These are phyloP conservation scores for Parambassis ranga DNA, from an alignment of 2,797 vertebrate genomes.

Conservation along the genomic window DNA sequence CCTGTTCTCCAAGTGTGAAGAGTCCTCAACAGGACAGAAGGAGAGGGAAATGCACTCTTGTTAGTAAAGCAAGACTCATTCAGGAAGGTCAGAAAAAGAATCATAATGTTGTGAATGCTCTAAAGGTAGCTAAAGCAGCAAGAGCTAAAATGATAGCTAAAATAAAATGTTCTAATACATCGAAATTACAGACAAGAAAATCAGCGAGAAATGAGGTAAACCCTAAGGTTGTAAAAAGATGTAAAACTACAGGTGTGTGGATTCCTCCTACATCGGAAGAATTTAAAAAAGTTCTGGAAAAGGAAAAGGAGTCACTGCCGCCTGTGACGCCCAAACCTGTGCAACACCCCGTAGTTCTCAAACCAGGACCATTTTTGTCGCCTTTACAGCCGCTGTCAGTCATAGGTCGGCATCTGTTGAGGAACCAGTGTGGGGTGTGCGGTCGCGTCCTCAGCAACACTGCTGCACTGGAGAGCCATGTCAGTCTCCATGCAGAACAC, in stretches of 20 bases:
- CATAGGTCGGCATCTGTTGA: conserved; percentile 60
- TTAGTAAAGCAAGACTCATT: conserved; percentile 32
- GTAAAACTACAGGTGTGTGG: conserved; percentile 42
- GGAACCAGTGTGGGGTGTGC: conserved; percentile 77
- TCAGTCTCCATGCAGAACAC: conserved; percentile 67
- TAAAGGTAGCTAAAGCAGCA: conserved; percentile 16
- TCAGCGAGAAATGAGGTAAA: background rate
- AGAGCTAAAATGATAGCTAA: conserved; percentile 18
- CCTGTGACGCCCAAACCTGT: background rate
- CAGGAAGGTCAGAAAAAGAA: background rate
- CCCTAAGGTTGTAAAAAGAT: conserved; percentile 1
- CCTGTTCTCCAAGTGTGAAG: background rate
- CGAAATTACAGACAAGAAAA: background rate
- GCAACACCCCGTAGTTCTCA: conserved; percentile 8
- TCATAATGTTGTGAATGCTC: background rate
- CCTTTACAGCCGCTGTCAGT: conserved; percentile 64
- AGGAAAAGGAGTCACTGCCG: background rate
- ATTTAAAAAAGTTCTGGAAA: background rate
- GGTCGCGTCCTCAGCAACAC: conserved; percentile 74
- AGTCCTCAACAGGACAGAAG: background rate
- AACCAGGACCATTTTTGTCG: conserved; percentile 42
- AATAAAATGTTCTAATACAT: background rate
- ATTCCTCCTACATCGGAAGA: conserved; percentile 35
- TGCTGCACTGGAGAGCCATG: conserved; percentile 74
- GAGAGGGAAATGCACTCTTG: background rate